Evolutionary conservation across 2,888 invertebrate species (phyloP).

Genomic region (Chirona hameri): DNA sequence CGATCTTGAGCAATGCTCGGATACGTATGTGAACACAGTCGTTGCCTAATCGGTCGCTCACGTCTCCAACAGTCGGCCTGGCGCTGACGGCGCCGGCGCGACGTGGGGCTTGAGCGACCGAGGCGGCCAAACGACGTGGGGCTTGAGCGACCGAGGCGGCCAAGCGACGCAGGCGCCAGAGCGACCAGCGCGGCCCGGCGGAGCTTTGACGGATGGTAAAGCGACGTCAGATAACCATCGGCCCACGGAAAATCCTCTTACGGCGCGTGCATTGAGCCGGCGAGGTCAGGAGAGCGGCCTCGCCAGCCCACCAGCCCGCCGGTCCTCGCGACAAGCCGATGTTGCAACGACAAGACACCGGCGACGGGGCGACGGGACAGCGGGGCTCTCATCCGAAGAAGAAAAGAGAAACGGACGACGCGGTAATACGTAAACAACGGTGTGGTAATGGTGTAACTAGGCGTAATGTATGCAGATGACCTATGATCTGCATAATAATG

Average conservation of each 20-base stretch:
- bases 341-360: not conserved
- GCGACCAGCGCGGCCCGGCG: no score
- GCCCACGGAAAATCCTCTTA: no score
- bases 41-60: not conserved
- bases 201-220: no score
- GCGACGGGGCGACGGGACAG: not conserved
- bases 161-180: no score
- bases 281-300: no score
- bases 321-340: not conserved
- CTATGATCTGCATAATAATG: conserved; percentile 1
- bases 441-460: not conserved
- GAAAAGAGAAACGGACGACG: not conserved
- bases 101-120: no score
- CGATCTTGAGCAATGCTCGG: not conserved
- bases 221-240: no score
- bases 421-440: not conserved
- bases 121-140: no score
- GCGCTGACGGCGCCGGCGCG: no score
- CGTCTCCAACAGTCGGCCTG: not conserved
- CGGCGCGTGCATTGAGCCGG: no score
- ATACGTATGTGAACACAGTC: not conserved
- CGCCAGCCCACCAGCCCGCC: no score
- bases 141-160: no score
- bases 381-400: not conserved
- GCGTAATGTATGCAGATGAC: conserved; percentile 1